phyloP scores from a whole-genome alignment of 2,113 vertebrate genomes.

The Sylvietta virens region DNA sequence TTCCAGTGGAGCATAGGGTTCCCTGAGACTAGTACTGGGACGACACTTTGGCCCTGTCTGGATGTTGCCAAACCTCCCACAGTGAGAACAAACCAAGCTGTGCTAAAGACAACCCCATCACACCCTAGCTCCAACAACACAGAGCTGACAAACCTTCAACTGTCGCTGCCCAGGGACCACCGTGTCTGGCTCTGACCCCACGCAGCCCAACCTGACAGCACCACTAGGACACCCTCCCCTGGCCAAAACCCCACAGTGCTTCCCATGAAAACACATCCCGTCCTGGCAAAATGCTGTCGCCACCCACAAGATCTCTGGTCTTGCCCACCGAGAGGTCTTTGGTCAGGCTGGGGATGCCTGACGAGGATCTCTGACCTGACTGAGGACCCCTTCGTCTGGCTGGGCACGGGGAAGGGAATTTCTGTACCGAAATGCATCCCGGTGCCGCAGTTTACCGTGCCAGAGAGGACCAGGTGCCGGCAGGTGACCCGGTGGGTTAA shows the following conservation, averaged over 20 bases:
- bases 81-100: background rate
- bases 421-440: background rate
- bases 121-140: accelerated
- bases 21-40: background rate
- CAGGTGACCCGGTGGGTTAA: background rate
- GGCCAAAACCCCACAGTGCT: accelerated
- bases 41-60: background rate
- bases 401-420: background rate
- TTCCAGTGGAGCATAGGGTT: background rate
- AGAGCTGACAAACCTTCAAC: background rate
- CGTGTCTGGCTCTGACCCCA: accelerated
- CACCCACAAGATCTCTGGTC: accelerated
- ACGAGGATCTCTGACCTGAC: background rate
- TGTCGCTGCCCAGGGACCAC: accelerated
- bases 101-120: accelerated
- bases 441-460: background rate
- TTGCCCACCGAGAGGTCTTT: accelerated
- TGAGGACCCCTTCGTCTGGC: accelerated
- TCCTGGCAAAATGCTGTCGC: accelerated
- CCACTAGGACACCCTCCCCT: background rate
- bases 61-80: background rate
- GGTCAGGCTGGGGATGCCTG: accelerated
- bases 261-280: background rate
- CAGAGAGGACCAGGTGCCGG: background rate
- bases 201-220: accelerated